These are phyloP conservation scores for Astyanax mexicanus DNA, from an alignment of 2,797 vertebrate species.

Conservation along the genomic window DNA sequence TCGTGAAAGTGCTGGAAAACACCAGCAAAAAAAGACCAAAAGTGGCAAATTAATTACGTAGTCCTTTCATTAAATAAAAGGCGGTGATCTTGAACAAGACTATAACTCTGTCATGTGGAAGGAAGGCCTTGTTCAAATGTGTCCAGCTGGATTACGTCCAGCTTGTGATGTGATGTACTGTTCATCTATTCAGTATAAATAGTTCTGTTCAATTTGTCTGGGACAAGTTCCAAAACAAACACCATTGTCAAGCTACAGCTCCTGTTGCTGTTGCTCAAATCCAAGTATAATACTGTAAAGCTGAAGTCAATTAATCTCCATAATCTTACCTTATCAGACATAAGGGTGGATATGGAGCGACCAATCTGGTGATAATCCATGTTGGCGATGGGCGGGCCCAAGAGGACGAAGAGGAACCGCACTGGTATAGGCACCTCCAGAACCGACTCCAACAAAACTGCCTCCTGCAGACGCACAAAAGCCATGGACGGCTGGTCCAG, in stretches of 20 bases:
- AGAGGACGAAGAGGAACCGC: slow-evolving; percentile 93
- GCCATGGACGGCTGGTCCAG: slow-evolving; percentile 97
- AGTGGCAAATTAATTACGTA: background rate
- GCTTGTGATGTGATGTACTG: background rate
- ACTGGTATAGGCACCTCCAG: slow-evolving; percentile 95
- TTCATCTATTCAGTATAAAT: background rate
- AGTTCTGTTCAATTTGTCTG: background rate
- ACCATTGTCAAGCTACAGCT: background rate
- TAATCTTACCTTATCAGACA: slow-evolving; percentile 93
- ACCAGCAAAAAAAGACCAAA: background rate
- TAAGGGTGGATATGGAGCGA: slow-evolving; percentile 97
- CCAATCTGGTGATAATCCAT: slow-evolving; percentile 99
- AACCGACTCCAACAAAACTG: slow-evolving; percentile 91
- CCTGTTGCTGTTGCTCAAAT: background rate
- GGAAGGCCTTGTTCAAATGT: background rate
- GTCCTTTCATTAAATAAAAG: background rate
- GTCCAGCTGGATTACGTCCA: background rate
- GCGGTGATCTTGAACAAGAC: background rate
- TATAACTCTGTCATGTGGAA: background rate
- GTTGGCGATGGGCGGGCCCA: slow-evolving; percentile 91
- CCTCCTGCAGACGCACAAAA: slow-evolving; percentile 93
- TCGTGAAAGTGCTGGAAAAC: slow-evolving; percentile 90
- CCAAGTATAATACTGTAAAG: background rate
- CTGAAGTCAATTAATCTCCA: too few relatives aligned
- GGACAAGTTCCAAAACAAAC: background rate